These are phyloP conservation scores for Myotis daubentonii DNA, from an alignment of 2,797 vertebrate species.

Conservation along the genomic window DNA sequence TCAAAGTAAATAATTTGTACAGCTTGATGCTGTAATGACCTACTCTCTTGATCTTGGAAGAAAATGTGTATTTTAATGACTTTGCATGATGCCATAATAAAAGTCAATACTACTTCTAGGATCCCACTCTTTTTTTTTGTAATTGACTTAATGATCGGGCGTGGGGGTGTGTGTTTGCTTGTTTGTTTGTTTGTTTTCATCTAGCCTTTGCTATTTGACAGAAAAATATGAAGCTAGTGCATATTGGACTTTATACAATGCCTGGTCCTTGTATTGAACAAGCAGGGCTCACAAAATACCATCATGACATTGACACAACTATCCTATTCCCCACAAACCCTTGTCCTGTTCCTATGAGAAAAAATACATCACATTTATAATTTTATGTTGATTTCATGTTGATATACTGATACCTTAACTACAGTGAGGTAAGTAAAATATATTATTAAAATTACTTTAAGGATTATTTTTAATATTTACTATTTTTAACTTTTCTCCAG, in stretches of 20 bases:
- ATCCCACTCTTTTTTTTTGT: not conserved
- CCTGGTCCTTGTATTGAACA: not conserved
- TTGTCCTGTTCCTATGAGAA: not conserved
- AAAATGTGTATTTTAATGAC: slow-evolving; percentile 28
- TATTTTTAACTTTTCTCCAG: not conserved
- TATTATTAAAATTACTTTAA: not conserved
- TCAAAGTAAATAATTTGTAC: slow-evolving; percentile 1
- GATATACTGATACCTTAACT: not conserved
- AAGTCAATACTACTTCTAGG: not conserved
- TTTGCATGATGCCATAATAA: not conserved
- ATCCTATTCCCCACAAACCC: not conserved
- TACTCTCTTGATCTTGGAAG: not conserved
- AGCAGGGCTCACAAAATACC: not conserved
- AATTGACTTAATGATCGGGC: not conserved
- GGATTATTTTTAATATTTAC: not conserved
- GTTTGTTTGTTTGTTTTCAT: not conserved
- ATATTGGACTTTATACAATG: not conserved
- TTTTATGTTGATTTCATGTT: not conserved
- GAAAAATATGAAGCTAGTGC: not conserved
- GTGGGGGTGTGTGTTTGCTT: not conserved
- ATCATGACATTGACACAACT: not conserved
- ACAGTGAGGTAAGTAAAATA: not conserved
- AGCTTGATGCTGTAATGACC: not conserved
- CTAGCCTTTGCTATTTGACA: not conserved
- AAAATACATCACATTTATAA: no score